Percentiles rank a stretch among this genome's conserved stretches.
Evolutionary conservation across 2,888 invertebrate genomes (phyloP).

Genomic region (Eudemis profundana): DNA sequence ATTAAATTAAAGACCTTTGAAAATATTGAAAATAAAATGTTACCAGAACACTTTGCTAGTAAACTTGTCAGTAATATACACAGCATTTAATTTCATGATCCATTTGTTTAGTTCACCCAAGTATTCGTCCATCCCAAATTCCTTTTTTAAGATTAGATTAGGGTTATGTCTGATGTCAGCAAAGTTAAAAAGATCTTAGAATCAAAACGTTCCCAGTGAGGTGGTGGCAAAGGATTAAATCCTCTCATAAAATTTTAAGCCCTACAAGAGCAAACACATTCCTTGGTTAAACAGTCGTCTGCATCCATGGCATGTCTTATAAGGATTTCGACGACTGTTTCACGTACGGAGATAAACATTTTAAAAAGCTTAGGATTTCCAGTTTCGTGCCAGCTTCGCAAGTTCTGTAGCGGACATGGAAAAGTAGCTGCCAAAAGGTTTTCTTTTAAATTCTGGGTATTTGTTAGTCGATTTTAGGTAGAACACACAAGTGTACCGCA

Average conservation of each 20-base stretch:
- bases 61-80: no score
- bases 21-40: no score
- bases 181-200: no score
- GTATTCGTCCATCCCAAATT: no score
- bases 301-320: slow-evolving; percentile 17
- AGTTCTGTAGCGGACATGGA: slow-evolving; percentile 7
- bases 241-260: background rate
- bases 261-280: background rate
- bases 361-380: slow-evolving; percentile 17
- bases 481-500: background rate
- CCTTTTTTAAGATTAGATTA: no score
- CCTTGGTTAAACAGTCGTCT: slow-evolving; percentile 8
- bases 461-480: background rate
- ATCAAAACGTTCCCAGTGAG: no score
- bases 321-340: slow-evolving; percentile 8
- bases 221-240: background rate
- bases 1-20: no score
- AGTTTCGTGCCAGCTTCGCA: slow-evolving; percentile 15
- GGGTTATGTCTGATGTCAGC: no score
- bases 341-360: slow-evolving; percentile 34
- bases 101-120: no score
- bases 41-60: no score
- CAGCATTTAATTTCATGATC: no score
- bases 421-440: slow-evolving; percentile 17
- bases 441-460: background rate